phyloP scores from a whole-genome alignment of 2,888 invertebrate species.

The Plebejus anna region DNA sequence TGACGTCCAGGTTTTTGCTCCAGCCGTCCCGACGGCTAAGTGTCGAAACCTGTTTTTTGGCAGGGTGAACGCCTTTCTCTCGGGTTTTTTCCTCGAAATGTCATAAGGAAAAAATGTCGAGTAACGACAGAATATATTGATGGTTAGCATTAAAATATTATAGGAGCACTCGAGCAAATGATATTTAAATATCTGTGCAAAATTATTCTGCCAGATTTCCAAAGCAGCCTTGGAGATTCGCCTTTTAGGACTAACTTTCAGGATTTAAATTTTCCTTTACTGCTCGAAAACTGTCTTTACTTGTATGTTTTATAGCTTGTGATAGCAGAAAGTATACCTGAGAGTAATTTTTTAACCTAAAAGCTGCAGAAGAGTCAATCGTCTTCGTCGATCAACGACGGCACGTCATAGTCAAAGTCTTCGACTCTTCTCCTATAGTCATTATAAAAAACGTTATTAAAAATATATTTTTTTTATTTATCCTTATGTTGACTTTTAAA shows the following conservation, averaged over 20 bases:
- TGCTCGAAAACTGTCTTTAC: not conserved
- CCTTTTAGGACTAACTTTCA: not conserved
- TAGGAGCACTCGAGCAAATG: not conserved
- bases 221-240: not conserved
- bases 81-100: constrained; percentile 48
- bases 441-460: not conserved
- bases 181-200: not conserved
- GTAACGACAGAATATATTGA: constrained; percentile 11
- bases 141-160: not conserved
- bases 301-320: not conserved
- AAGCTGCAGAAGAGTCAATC: no score
- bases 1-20: constrained; percentile 54
- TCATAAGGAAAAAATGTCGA: constrained; percentile 46
- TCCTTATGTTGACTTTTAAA: not conserved
- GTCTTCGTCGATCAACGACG: no score
- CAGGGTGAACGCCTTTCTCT: constrained; percentile 53
- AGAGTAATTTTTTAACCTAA: not conserved
- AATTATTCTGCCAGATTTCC: not conserved
- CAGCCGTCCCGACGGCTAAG: constrained; percentile 50
- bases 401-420: no score
- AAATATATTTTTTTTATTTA: not conserved
- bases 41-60: constrained; percentile 55
- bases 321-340: not conserved
- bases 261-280: not conserved
- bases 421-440: not conserved